Percentiles rank a stretch among this genome's conserved stretches.
Evolutionary conservation across 2,888 invertebrate genomes (phyloP).

Genomic region (Mycalesis mineus): DNA sequence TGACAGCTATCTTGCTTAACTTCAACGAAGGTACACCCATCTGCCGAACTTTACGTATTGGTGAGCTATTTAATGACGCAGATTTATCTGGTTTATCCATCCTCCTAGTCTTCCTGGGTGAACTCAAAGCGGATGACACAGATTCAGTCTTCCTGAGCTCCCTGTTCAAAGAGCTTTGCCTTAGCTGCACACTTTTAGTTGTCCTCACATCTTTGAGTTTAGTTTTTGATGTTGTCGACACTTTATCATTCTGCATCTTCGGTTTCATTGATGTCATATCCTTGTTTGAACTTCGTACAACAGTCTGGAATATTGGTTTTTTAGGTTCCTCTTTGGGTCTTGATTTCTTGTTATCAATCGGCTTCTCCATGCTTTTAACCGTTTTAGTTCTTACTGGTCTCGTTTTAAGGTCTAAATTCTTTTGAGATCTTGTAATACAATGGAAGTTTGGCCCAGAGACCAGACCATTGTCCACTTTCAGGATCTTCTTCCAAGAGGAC

Average conservation of each 20-base stretch:
- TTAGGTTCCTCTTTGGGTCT: constrained; percentile 58
- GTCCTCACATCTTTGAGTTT: constrained; percentile 55
- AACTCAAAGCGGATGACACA: constrained; percentile 59
- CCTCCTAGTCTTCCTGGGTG: constrained; percentile 67
- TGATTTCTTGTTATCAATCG: constrained; percentile 49
- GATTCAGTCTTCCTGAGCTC: constrained; percentile 58
- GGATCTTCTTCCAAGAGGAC: constrained; percentile 57
- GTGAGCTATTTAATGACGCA: constrained; percentile 68
- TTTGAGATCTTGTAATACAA: constrained; percentile 61
- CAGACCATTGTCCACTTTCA: constrained; percentile 58
- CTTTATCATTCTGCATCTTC: constrained; percentile 53
- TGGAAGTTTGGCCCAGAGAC: constrained; percentile 42
- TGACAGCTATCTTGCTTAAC: constrained; percentile 47
- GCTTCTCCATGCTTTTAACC: constrained; percentile 63
- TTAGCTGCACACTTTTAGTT: constrained; percentile 55
- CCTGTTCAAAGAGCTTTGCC: constrained; percentile 67
- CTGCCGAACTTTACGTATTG: constrained; percentile 70
- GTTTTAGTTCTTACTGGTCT: constrained; percentile 57
- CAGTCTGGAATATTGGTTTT: constrained; percentile 70
- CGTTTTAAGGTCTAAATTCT: constrained; percentile 48
- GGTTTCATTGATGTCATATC: constrained; percentile 42
- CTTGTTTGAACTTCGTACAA: constrained; percentile 51
- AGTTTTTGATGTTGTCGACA: constrained; percentile 50
- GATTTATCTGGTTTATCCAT: constrained; percentile 70
- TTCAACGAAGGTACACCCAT: constrained; percentile 56